phyloP scores from a whole-genome alignment of 2,797 vertebrate species.

The Anomalospiza imberbis region DNA sequence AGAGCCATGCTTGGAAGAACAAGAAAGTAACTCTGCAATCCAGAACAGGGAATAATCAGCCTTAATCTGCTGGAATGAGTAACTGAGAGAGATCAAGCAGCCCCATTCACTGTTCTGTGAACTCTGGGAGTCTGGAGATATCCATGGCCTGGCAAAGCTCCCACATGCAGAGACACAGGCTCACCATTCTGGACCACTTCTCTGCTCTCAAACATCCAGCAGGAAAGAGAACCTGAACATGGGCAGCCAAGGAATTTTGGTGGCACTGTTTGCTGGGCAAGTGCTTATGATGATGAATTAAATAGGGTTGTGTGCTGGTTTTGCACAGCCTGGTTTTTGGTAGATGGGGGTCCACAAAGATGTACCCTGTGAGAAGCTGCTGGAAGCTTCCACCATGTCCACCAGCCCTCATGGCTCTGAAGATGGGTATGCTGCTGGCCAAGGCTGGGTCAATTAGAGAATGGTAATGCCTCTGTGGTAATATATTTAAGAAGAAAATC shows the following conservation, averaged over 20 bases:
- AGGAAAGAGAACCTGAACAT: not conserved
- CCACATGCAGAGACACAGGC: fast-evolving
- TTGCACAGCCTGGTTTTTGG: not conserved
- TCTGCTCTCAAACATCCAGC: fast-evolving
- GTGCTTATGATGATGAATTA: not conserved
- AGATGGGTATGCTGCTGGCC: not conserved
- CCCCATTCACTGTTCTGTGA: not conserved
- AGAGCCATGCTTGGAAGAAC: not conserved
- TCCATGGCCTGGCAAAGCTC: not conserved
- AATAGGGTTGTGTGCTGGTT: not conserved
- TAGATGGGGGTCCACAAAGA: not conserved
- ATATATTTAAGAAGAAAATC: not conserved
- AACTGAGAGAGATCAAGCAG: fast-evolving
- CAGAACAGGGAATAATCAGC: not conserved
- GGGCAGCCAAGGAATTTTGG: not conserved
- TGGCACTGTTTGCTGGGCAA: not conserved
- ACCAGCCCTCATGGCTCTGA: not conserved
- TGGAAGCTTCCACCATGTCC: not conserved
- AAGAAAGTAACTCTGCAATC: not conserved
- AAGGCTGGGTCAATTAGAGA: not conserved
- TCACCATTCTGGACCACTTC: fast-evolving
- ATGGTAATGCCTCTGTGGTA: not conserved
- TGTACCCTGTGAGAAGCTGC: not conserved
- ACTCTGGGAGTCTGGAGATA: not conserved
- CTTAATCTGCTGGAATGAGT: not conserved